These are phyloP conservation scores for Columba janthina DNA, from an alignment of 2,113 vertebrate genomes.

Conservation along the genomic window DNA sequence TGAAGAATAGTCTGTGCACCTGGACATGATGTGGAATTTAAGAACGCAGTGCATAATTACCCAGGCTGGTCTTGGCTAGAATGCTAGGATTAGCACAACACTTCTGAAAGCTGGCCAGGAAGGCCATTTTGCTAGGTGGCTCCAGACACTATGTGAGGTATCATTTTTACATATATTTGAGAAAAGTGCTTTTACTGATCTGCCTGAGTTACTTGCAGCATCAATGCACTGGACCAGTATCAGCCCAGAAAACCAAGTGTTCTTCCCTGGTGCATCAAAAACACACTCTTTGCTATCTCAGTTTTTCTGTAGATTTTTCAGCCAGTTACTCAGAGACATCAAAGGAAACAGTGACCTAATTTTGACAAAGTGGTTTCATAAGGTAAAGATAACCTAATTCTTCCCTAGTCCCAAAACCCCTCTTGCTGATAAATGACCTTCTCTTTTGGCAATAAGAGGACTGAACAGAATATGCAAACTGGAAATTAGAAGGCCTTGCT, in stretches of 20 bases:
- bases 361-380: constrained; percentile 33
- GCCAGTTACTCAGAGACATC: not conserved
- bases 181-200: not conserved
- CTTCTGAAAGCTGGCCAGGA: constrained; percentile 24
- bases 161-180: not conserved
- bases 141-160: not conserved
- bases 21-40: not conserved
- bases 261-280: not conserved
- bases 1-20: not conserved
- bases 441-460: not conserved
- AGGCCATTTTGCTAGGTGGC: not conserved
- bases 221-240: not conserved
- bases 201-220: not conserved
- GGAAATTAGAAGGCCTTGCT: not conserved
- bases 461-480: not conserved
- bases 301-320: not conserved
- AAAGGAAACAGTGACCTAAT: constrained; percentile 32
- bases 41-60: not conserved
- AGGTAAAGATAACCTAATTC: constrained; percentile 40
- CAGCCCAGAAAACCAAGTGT: not conserved
- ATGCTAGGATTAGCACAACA: not conserved
- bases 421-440: not conserved
- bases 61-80: not conserved
- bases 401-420: not conserved
- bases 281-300: not conserved